Evolutionary conservation across 2,888 invertebrate genomes (phyloP).

Genomic region (Drosophila paracracens): DNA sequence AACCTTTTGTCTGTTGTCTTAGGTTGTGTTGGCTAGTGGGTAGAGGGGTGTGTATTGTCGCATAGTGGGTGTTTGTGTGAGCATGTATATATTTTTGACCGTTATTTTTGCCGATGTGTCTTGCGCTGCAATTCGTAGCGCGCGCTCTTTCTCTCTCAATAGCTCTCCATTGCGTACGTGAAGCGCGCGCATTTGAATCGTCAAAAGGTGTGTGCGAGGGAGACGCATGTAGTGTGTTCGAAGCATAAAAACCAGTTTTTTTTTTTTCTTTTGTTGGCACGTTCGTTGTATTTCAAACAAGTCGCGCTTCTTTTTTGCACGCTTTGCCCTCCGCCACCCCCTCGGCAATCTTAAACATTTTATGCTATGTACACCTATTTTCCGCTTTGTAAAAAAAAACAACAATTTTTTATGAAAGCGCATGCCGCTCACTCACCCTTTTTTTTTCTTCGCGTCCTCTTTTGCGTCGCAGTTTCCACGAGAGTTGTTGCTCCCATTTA

Average conservation of each 20-base stretch:
- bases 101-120: slow-evolving; percentile 67
- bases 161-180: slow-evolving; percentile 34
- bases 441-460: slow-evolving; percentile 46
- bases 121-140: slow-evolving; percentile 45
- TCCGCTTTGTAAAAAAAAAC: slow-evolving; percentile 39
- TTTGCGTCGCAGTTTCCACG: slow-evolving; percentile 73
- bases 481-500: slow-evolving; percentile 78
- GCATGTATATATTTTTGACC: slow-evolving; percentile 58
- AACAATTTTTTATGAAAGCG: slow-evolving; percentile 46
- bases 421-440: slow-evolving; percentile 66
- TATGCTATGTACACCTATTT: slow-evolving; percentile 56
- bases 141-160: slow-evolving; percentile 21
- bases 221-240: slow-evolving; percentile 45
- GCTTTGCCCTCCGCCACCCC: slow-evolving; percentile 51
- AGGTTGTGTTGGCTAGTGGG: slow-evolving; percentile 47
- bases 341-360: slow-evolving; percentile 51
- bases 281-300: slow-evolving; percentile 71
- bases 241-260: slow-evolving; percentile 70
- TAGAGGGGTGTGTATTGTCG: slow-evolving; percentile 7
- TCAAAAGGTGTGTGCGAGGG: slow-evolving; percentile 43
- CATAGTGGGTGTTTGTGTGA: slow-evolving; percentile 53
- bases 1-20: slow-evolving; percentile 68
- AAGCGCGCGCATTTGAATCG: slow-evolving; percentile 36
- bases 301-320: slow-evolving; percentile 70
- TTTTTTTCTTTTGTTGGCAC: slow-evolving; percentile 32